phyloP scores from a whole-genome alignment of 2,113 vertebrate species.

The Oplegnathus fasciatus region DNA sequence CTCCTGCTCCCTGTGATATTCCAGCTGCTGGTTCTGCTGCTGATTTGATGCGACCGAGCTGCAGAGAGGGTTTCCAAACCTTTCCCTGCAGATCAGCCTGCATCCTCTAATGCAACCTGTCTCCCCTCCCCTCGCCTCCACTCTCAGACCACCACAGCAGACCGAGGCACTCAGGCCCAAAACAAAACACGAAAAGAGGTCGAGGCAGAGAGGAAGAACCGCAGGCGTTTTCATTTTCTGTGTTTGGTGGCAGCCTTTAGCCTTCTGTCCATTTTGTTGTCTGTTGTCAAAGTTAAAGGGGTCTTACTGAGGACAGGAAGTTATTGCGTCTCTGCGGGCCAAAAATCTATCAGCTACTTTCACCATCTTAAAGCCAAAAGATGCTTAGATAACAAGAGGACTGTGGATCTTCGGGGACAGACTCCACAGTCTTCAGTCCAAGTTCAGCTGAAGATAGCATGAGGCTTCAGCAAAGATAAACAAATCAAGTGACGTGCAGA shows the following conservation, averaged over 20 bases:
- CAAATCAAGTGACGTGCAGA: no score
- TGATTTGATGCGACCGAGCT: no score
- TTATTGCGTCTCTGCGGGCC: neutral
- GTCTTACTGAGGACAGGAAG: neutral
- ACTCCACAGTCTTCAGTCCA: no score
- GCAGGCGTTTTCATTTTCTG: conserved; percentile 1
- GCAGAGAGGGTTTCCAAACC: neutral
- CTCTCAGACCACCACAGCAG: conserved; percentile 14
- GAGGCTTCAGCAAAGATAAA: no score
- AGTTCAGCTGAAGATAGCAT: no score
- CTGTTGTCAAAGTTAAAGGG: neutral
- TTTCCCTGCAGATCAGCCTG: neutral
- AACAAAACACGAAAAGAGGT: neutral
- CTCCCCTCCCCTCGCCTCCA: neutral
- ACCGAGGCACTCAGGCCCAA: neutral
- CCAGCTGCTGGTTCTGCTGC: no score
- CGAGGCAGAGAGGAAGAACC: neutral
- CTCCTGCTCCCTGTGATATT: no score
- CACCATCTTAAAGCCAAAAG: no score
- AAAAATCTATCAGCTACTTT: neutral
- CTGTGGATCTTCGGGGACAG: no score
- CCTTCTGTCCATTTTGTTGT: neutral
- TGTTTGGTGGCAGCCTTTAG: neutral
- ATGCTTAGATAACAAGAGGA: neutral
- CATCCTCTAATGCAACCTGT: neutral